phyloP scores from a whole-genome alignment of 2,797 vertebrate genomes.

The Sorex maritimensis region DNA sequence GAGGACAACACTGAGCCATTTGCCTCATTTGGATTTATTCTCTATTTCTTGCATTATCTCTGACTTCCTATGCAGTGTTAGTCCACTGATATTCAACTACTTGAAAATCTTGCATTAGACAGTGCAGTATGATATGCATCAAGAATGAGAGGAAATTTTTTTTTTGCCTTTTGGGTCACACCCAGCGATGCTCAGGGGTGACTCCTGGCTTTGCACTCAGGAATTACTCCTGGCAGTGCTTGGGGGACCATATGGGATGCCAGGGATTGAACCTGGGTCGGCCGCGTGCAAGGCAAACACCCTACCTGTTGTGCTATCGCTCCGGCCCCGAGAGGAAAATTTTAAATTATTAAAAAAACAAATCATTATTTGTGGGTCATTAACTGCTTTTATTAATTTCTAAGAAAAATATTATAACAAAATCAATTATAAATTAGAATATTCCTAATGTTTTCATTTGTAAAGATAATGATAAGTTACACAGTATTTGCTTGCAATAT shows the following conservation, averaged over 20 bases:
- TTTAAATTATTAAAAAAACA: neutral
- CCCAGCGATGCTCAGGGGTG: no score
- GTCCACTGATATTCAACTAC: neutral
- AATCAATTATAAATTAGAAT: neutral
- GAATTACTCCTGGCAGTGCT: no score
- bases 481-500: no score
- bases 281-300: no score
- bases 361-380: neutral
- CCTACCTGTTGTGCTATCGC: no score
- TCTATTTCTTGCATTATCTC: neutral
- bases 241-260: no score
- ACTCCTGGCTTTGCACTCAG: no score
- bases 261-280: no score
- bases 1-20: neutral
- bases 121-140: neutral
- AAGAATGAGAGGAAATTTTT: neutral
- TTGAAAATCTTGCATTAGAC: neutral
- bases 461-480: no score
- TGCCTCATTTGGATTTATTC: neutral
- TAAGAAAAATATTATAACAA: neutral
- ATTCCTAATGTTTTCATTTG: no score
- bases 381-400: neutral
- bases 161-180: no score
- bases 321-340: constrained; percentile 25
- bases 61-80: neutral